phyloP scores from a whole-genome alignment of 2,113 vertebrate species.

The Rhabdomys dilectus region DNA sequence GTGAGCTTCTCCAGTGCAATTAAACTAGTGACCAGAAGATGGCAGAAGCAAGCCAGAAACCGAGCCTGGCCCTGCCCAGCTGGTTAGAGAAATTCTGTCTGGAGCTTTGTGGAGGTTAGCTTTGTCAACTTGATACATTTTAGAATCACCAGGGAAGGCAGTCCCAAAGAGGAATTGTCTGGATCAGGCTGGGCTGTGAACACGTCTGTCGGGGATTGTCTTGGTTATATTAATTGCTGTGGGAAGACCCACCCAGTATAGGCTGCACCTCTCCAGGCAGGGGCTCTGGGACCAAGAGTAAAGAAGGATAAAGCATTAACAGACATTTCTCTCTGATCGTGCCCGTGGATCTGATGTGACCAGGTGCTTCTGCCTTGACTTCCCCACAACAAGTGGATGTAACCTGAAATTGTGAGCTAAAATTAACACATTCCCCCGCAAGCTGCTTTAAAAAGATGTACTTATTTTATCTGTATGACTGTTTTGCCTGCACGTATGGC shows the following conservation, averaged over 20 bases:
- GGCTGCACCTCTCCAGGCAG: not conserved
- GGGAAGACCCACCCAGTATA: not conserved
- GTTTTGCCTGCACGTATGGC: not conserved
- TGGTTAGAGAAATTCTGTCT: not conserved
- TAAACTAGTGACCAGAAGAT: constrained; percentile 57
- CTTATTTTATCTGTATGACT: not conserved
- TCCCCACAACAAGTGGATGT: not conserved
- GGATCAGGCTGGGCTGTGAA: not conserved
- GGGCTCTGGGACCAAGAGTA: no score
- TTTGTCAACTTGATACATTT: not conserved
- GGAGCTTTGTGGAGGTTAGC: not conserved
- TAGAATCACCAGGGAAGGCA: not conserved
- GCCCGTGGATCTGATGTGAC: no score
- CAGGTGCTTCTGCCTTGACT: not conserved
- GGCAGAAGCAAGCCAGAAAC: constrained; percentile 64
- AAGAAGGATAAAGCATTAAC: not conserved
- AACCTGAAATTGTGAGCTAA: not conserved
- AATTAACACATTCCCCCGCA: not conserved
- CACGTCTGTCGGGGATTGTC: not conserved
- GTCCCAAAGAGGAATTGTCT: not conserved
- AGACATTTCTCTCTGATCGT: not conserved
- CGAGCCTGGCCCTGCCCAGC: not conserved
- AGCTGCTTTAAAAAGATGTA: not conserved
- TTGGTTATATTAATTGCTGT: not conserved
- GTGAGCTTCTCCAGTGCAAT: not conserved